Evolutionary conservation across 2,888 invertebrate species (phyloP).

Genomic region (Willowsia nigromaculata): DNA sequence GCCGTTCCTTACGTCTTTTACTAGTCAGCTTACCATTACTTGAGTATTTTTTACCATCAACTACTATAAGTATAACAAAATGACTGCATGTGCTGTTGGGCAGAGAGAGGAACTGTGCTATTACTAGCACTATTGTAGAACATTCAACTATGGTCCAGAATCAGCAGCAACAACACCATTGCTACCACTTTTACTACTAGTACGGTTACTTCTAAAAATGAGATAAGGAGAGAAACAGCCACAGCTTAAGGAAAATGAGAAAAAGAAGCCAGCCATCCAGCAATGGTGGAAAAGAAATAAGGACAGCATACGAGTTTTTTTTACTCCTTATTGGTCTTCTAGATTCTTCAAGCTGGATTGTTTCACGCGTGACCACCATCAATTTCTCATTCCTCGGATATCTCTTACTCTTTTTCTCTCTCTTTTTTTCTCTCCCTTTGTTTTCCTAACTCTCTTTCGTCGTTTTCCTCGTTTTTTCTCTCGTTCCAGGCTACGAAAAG

Average conservation of each 20-base stretch:
- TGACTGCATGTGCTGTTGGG: constrained; percentile 1
- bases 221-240: constrained; percentile 58
- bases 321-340: constrained; percentile 56
- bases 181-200: background rate
- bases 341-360: constrained; percentile 66
- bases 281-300: constrained; percentile 49
- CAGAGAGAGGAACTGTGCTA: background rate
- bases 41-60: background rate
- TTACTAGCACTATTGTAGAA: background rate
- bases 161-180: background rate
- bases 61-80: background rate
- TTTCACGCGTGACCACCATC: constrained; percentile 73
- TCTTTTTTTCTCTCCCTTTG: background rate
- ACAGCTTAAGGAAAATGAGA: constrained; percentile 46
- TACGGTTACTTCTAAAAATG: constrained; percentile 39
- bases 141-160: background rate
- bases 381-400: constrained; percentile 71
- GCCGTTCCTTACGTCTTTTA: constrained; percentile 9
- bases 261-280: constrained; percentile 25
- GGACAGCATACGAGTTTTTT: constrained; percentile 48
- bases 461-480: background rate
- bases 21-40: constrained; percentile 20
- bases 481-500: background rate
- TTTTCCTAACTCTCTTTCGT: constrained; percentile 13
- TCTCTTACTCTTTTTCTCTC: constrained; percentile 55